phyloP scores from a whole-genome alignment of 2,113 vertebrate genomes.

The Seriola dumerili region DNA sequence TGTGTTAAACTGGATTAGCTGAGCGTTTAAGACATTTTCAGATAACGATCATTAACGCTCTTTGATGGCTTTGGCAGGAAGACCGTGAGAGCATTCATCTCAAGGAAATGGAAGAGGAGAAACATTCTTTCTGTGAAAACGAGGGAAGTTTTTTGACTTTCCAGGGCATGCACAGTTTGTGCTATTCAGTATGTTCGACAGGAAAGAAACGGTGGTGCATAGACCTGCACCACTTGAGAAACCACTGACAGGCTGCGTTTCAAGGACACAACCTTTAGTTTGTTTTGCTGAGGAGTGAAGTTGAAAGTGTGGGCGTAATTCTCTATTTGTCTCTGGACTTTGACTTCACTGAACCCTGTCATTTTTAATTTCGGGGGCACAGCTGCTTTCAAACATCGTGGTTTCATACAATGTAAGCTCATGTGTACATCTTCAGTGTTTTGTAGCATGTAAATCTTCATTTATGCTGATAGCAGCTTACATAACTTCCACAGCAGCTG shows the following conservation, averaged over 20 bases:
- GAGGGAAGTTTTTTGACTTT: slow-evolving; percentile 55
- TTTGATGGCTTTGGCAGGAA: slow-evolving; percentile 35
- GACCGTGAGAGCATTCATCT: slow-evolving; percentile 46
- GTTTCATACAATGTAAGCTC: slow-evolving; percentile 18
- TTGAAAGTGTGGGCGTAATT: slow-evolving; percentile 68
- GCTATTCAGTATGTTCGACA: slow-evolving; percentile 53
- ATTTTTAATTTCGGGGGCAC: slow-evolving; percentile 59
- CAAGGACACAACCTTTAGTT: slow-evolving; percentile 77
- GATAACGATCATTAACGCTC: slow-evolving; percentile 67
- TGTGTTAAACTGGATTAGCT: slow-evolving; percentile 45
- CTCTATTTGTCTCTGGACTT: slow-evolving; percentile 66
- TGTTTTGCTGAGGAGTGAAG: slow-evolving; percentile 66
- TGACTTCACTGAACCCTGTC: slow-evolving; percentile 62
- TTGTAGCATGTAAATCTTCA: slow-evolving; percentile 63
- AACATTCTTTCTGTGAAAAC: slow-evolving; percentile 55
- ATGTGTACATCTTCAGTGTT: neutral
- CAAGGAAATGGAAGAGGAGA: slow-evolving; percentile 54
- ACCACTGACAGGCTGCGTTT: slow-evolving; percentile 65
- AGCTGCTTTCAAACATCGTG: slow-evolving; percentile 34
- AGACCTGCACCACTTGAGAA: slow-evolving; percentile 58
- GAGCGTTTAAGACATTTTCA: slow-evolving; percentile 48
- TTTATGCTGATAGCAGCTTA: slow-evolving; percentile 64
- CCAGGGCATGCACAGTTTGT: slow-evolving; percentile 24
- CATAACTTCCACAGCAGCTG: slow-evolving; percentile 74
- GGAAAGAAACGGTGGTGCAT: slow-evolving; percentile 45